Base-by-base conservation (phyloP, 2,113 vertebrate genomes). In the Nyctibius bracteatus region DNA sequence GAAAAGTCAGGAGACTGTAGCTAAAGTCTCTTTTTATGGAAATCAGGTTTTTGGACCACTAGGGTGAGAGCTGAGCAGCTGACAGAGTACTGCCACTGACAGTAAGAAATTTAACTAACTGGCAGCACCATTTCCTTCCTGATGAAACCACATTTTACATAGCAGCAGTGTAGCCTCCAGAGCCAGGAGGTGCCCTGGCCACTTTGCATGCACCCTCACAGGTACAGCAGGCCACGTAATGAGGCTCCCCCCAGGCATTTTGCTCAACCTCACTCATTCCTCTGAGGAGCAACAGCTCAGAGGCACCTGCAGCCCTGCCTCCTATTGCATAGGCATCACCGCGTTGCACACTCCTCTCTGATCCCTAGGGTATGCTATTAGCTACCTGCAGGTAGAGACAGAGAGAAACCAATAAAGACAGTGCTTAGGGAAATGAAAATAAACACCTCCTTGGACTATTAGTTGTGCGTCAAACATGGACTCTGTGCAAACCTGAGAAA, bases 101-200 rank as follows among this genome's bases (percentile, higher is more conserved):
- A 0, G n/a, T 9, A 49, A 77, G 49, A 68, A 73, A 70, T 24
- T 24, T 57, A 61, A 66, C 62, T 70, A 84, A 58, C 28, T 9
- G 30, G 44, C 1, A 62, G 68, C 73, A 77, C 14, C 5, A 10
- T 33, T 63, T 81, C 55, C 30, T 88, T 47, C 59, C 59, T 31
- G 27, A 46, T 35, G 24, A 86, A 94, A 84, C 28, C 51, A 43
- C 0, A 0, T 22, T 87, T 91, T 24, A 74, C 10, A 12, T 14
- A 43, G 31, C 25, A 89, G 33, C 23, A 41, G 44, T 75, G 44
- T 73, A 80, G 54, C 27, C 49, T 55, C 7, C 2, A 72, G 79
- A 86, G 27, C 39, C 3, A 2, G 0, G 3, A 47, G 59, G 17
- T 78, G 41, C 12, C n/a, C 52, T 0, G 0, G 41, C 44, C 31